phyloP scores from a whole-genome alignment of 2,888 invertebrate species.

The Plutella xylostella region DNA sequence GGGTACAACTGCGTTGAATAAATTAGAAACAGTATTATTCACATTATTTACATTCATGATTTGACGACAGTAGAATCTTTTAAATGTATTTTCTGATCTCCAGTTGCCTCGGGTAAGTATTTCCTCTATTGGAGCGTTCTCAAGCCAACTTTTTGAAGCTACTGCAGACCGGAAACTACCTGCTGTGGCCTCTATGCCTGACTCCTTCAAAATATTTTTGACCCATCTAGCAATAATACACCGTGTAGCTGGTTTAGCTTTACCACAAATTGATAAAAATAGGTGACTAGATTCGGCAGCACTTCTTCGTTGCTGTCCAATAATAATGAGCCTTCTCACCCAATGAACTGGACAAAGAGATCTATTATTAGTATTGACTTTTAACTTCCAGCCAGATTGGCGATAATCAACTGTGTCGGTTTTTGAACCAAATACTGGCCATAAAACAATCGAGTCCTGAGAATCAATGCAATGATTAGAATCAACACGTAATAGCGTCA shows the following conservation, averaged over 20 bases:
- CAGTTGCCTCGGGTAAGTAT: constrained; percentile 18
- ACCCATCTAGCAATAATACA: constrained; percentile 18
- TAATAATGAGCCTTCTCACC: background rate
- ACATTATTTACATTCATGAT: background rate
- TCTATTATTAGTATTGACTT: background rate
- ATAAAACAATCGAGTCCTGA: background rate
- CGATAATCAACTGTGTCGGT: constrained; percentile 1
- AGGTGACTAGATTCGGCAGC: background rate
- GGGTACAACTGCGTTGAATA: background rate
- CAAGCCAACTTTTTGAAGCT: constrained; percentile 14
- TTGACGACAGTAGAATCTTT: background rate
- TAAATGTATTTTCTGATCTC: constrained; percentile 7
- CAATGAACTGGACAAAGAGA: background rate
- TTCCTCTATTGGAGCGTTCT: constrained; percentile 15
- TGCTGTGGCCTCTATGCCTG: constrained; percentile 8
- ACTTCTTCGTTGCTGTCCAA: background rate
- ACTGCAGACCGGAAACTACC: constrained; percentile 16
- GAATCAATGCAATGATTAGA: background rate
- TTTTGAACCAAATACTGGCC: constrained; percentile 2
- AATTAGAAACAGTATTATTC: background rate
- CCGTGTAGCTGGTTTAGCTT: background rate
- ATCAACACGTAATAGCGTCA: background rate
- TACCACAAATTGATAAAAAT: background rate
- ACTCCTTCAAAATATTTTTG: constrained; percentile 11
- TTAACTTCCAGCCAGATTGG: constrained; percentile 1